Percentiles rank a stretch among this genome's conserved stretches.
These are phyloP conservation scores for Acestrorhynchus altus DNA, from an alignment of 2,797 vertebrate species.

Conservation along the genomic window DNA sequence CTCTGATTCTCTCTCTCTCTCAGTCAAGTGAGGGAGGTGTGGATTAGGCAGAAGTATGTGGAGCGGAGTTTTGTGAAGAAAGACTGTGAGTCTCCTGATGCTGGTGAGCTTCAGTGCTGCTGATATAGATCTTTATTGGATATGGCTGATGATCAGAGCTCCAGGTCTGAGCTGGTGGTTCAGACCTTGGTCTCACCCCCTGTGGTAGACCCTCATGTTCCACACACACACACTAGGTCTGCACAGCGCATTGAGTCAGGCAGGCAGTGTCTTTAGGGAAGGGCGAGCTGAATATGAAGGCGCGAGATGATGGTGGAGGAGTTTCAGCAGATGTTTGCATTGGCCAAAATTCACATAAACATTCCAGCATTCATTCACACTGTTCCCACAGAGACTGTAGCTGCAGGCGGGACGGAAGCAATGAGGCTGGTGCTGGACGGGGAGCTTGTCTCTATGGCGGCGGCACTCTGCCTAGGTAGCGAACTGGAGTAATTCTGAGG, in stretches of 20 bases:
- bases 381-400: slow-evolving; percentile 42
- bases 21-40: slow-evolving; percentile 77
- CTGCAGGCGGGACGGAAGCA: slow-evolving; percentile 51
- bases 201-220: too few relatives aligned
- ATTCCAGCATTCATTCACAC: neutral
- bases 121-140: neutral
- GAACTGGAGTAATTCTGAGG: slow-evolving; percentile 65
- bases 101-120: slow-evolving; percentile 37
- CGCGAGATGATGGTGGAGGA: too few relatives aligned
- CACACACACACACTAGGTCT: too few relatives aligned
- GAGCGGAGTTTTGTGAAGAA: slow-evolving; percentile 72
- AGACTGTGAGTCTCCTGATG: slow-evolving; percentile 15
- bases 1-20: slow-evolving; percentile 7
- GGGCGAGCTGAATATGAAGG: too few relatives aligned
- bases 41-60: slow-evolving; percentile 80
- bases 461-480: slow-evolving; percentile 70
- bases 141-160: too few relatives aligned
- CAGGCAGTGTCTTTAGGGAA: too few relatives aligned
- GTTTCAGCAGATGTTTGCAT: too few relatives aligned
- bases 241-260: too few relatives aligned
- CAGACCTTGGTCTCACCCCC: too few relatives aligned
- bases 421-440: slow-evolving; percentile 67
- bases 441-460: slow-evolving; percentile 72
- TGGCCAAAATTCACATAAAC: too few relatives aligned
- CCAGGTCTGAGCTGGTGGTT: too few relatives aligned